Conservation (phyloP, 2,797 vertebrate species). For the Falco concolor region DNA sequence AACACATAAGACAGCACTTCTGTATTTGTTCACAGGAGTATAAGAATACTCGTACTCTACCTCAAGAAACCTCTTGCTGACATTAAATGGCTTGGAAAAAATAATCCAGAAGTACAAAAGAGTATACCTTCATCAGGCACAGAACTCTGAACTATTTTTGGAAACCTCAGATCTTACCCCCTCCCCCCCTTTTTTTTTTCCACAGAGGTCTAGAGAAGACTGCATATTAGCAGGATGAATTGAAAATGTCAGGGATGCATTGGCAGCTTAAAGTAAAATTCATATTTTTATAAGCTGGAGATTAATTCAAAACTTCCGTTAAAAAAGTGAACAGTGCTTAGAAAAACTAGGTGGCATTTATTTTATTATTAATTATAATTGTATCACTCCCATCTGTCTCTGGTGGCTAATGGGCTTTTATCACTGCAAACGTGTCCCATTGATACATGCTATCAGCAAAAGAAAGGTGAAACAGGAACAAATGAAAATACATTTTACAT, state of each 20-base stretch:
- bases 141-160: not conserved
- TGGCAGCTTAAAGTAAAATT: not conserved
- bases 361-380: not conserved
- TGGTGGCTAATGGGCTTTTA: not conserved
- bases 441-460: not conserved
- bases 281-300: not conserved
- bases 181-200: accelerated
- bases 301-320: not conserved
- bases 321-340: not conserved
- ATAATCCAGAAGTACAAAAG: not conserved
- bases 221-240: not conserved
- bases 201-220: not conserved
- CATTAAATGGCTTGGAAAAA: not conserved
- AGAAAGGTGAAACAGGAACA: not conserved
- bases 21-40: not conserved
- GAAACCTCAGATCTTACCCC: not conserved
- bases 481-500: not conserved
- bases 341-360: not conserved
- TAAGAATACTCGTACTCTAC: not conserved
- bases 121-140: not conserved
- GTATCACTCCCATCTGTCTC: not conserved
- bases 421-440: not conserved
- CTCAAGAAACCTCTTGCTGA: not conserved
- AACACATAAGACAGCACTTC: not conserved
- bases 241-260: not conserved